These are phyloP conservation scores for Athalia cordata DNA, from an alignment of 2,888 invertebrate species.

Conservation along the genomic window DNA sequence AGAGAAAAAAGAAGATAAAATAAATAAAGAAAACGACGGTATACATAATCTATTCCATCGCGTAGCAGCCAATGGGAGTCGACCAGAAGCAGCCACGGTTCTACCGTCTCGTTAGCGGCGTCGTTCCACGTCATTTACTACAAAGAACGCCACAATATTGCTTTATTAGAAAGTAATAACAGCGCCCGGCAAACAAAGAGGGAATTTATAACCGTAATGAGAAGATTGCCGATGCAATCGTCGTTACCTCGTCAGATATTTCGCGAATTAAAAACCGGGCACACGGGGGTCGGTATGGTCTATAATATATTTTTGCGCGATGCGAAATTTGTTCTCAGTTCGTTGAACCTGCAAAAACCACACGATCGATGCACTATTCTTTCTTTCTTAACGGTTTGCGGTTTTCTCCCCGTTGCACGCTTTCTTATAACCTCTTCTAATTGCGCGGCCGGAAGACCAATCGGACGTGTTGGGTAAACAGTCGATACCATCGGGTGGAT, in stretches of 20 bases:
- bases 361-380: background rate
- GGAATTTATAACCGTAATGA: conserved; percentile 56
- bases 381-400: background rate
- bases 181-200: conserved; percentile 56
- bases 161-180: conserved; percentile 66
- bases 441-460: background rate
- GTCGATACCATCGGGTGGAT: background rate
- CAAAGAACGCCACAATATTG: conserved; percentile 57
- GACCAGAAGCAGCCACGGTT: conserved; percentile 48
- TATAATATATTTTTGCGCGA: background rate
- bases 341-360: background rate
- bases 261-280: conserved; percentile 4
- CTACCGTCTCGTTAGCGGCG: conserved; percentile 60
- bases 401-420: background rate
- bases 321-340: background rate
- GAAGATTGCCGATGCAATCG: conserved; percentile 46
- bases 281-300: too few species aligned
- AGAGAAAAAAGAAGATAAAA: background rate
- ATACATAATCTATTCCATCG: conserved; percentile 32
- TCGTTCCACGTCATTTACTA: conserved; percentile 63
- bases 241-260: conserved; percentile 15
- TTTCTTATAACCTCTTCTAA: background rate
- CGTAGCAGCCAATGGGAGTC: conserved; percentile 45
- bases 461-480: background rate
- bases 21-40: background rate